Evolutionary conservation across 1,140 invertebrate genomes (phyloP).

Genomic region (Heliconius melpomene): DNA sequence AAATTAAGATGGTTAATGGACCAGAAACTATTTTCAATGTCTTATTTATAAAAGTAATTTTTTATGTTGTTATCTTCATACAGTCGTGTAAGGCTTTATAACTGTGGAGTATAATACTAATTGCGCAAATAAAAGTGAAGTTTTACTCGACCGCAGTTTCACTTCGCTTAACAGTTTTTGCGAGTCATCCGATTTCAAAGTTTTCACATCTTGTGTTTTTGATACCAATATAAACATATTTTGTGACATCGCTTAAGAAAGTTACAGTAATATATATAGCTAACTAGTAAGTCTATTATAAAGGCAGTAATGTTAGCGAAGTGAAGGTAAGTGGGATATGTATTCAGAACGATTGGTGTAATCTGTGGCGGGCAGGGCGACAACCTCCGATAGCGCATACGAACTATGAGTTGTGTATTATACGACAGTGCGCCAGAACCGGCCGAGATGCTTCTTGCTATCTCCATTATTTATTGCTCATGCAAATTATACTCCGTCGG

Average conservation of each 20-base stretch:
- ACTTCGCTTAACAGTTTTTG: constrained; percentile 32
- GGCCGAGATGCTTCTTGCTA: constrained; percentile 53
- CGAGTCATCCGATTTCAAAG: constrained; percentile 23
- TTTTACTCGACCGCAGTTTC: constrained; percentile 33
- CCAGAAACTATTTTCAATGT: not conserved
- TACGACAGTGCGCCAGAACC: constrained; percentile 51
- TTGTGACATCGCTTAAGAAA: too few relatives aligned
- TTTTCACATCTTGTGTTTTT: constrained; percentile 14
- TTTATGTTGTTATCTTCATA: not conserved
- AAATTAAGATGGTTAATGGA: not conserved
- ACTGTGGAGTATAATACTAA: constrained; percentile 26
- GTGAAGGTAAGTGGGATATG: constrained; percentile 53
- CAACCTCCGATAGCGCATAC: constrained; percentile 68
- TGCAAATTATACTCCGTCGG: constrained; percentile 61
- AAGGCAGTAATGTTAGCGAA: constrained; percentile 28
- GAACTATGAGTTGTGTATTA: constrained; percentile 52
- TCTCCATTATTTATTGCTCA: constrained; percentile 71
- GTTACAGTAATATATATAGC: not conserved
- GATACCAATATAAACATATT: too few relatives aligned
- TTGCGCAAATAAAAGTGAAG: constrained; percentile 40
- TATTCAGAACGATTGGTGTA: constrained; percentile 51
- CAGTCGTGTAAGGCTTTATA: not conserved
- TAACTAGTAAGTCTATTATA: constrained; percentile 3
- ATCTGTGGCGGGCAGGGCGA: constrained; percentile 68
- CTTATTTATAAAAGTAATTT: too few relatives aligned